Evolutionary conservation across 2,113 vertebrate species (phyloP).

Genomic region (Hiodon tergisus): DNA sequence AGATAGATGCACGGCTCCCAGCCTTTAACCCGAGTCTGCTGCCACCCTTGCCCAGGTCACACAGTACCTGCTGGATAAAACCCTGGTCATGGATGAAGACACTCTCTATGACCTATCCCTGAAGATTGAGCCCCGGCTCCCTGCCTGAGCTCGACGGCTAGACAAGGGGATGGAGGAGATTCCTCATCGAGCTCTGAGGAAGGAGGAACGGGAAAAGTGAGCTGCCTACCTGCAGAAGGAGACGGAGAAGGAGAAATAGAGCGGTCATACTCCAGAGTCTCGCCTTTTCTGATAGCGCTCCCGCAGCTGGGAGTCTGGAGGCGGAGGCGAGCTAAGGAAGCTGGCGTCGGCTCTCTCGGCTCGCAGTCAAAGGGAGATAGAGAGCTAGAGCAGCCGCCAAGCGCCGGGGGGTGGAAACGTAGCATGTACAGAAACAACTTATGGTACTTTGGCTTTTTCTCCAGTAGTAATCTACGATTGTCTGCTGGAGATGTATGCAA

Average conservation of each 20-base stretch:
- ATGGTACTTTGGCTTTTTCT: background rate
- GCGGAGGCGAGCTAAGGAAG: background rate
- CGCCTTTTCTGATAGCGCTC: background rate
- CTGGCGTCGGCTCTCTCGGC: too few relatives aligned
- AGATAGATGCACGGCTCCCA: too few relatives aligned
- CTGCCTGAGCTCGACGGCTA: slow-evolving; percentile 59
- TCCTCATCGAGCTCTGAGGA: background rate
- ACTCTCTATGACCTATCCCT: slow-evolving; percentile 92
- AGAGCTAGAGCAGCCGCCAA: background rate
- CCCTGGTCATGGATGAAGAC: slow-evolving; percentile 90
- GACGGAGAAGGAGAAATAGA: background rate
- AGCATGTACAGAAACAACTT: slow-evolving; percentile 13
- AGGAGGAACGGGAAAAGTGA: background rate
- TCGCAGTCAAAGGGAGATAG: background rate
- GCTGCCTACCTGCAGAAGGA: background rate
- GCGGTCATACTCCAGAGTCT: background rate
- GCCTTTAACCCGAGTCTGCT: background rate
- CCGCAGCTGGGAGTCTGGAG: background rate
- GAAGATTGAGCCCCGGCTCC: slow-evolving; percentile 84
- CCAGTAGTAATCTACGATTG: too few relatives aligned
- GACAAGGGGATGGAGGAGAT: too few relatives aligned
- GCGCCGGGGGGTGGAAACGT: background rate
- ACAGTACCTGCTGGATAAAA: slow-evolving; percentile 91
- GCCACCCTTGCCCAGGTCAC: slow-evolving; percentile 69
- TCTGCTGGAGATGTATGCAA: background rate